Percentiles rank a stretch among this genome's conserved stretches.
Evolutionary conservation across 1,140 invertebrate genomes (phyloP).

Genomic region (Bemisia tabaci): DNA sequence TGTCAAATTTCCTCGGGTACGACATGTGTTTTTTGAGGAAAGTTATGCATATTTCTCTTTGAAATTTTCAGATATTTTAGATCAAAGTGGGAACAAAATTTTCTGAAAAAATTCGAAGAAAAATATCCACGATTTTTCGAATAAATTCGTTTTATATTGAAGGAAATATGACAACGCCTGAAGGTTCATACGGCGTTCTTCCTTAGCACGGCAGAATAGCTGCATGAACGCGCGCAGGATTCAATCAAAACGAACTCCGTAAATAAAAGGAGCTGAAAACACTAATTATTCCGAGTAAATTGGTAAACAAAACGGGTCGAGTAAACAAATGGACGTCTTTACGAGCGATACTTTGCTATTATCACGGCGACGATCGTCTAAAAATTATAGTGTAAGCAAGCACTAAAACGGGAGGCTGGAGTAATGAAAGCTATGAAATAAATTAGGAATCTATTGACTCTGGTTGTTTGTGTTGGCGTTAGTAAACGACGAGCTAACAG

Average conservation of each 20-base stretch:
- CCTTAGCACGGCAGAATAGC: no score
- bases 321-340: neutral
- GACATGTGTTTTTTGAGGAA: no score
- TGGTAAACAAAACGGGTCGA: neutral
- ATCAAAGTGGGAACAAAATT: no score
- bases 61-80: no score
- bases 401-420: neutral
- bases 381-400: neutral
- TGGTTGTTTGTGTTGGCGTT: neutral
- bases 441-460: neutral
- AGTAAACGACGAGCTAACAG: neutral
- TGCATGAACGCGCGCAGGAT: no score
- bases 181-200: no score
- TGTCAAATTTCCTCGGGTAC: no score
- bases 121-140: no score
- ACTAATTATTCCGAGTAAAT: neutral
- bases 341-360: neutral
- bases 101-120: no score
- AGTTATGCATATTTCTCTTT: no score
- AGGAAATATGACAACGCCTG: no score
- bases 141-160: no score
- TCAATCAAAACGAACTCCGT: neutral
- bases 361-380: neutral
- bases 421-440: neutral
- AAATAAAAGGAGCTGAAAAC: neutral